Conservation (phyloP, 2,888 invertebrate species). For the Oscheius sp. region DNA sequence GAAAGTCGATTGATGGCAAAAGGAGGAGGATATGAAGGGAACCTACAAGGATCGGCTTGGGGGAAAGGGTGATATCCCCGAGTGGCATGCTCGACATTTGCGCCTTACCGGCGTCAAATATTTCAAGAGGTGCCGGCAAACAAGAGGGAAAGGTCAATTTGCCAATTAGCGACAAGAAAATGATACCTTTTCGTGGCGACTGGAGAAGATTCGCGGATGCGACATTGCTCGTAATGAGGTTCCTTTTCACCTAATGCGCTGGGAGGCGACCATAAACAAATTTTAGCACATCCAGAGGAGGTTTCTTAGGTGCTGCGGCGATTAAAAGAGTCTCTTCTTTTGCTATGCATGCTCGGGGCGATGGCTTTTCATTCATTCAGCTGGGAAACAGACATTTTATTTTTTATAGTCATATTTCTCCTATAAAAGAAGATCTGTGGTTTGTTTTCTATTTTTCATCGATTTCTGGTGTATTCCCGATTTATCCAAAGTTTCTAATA, state of each 20-base stretch:
- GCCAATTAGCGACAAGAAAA: neutral
- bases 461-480: too few relatives aligned
- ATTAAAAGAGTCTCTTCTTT: too few relatives aligned
- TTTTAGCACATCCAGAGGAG: neutral
- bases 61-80: neutral
- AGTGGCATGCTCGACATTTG: slow-evolving; percentile 11
- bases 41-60: too few relatives aligned
- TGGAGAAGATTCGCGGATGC: slow-evolving; percentile 21
- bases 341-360: neutral
- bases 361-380: neutral
- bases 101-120: slow-evolving; percentile 7
- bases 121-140: slow-evolving; percentile 22
- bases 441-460: neutral
- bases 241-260: slow-evolving; percentile 27
- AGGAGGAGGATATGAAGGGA: too few relatives aligned
- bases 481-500: too few relatives aligned
- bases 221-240: slow-evolving; percentile 7
- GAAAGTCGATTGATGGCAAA: slow-evolving; percentile 34
- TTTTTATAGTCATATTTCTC: too few relatives aligned
- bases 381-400: neutral
- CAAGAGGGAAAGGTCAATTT: slow-evolving; percentile 10
- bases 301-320: too few relatives aligned
- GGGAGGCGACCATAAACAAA: slow-evolving; percentile 8
- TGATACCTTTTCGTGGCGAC: slow-evolving; percentile 27
- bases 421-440: too few relatives aligned